Percentiles rank a stretch among this genome's conserved stretches.
Evolutionary conservation across 2,888 invertebrate species (phyloP).

Genomic region (Drosophila multiciliata): DNA sequence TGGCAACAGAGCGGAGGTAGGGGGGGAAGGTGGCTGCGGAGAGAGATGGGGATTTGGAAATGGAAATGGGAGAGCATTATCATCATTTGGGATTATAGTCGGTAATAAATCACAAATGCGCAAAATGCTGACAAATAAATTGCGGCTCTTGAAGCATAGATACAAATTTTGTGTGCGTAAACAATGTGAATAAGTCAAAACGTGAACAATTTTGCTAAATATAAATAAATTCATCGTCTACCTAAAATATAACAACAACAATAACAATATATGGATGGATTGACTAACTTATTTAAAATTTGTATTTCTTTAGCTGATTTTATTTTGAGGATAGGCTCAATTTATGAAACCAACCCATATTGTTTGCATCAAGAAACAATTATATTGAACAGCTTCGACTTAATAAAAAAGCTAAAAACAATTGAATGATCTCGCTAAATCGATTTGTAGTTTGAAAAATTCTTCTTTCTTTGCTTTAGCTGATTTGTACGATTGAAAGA

Average conservation of each 20-base stretch:
- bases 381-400: neutral
- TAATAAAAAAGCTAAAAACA: neutral
- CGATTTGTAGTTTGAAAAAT: constrained; percentile 9
- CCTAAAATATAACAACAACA: neutral
- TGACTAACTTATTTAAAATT: neutral
- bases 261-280: neutral
- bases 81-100: constrained; percentile 22
- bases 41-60: neutral
- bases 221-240: neutral
- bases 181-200: constrained; percentile 3
- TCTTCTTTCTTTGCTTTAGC: constrained; percentile 4
- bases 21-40: neutral
- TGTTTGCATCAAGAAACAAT: neutral
- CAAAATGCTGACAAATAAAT: constrained; percentile 35
- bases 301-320: neutral
- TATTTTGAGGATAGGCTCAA: neutral
- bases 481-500: constrained; percentile 13
- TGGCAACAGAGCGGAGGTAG: neutral
- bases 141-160: neutral
- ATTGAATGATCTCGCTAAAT: neutral
- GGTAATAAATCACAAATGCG: constrained; percentile 15
- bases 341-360: neutral
- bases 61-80: constrained; percentile 10
- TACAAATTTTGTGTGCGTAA: constrained; percentile 10
- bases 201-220: neutral